Base-by-base conservation (phyloP, 1,140 invertebrate species). In the Hyphantria cunea region DNA sequence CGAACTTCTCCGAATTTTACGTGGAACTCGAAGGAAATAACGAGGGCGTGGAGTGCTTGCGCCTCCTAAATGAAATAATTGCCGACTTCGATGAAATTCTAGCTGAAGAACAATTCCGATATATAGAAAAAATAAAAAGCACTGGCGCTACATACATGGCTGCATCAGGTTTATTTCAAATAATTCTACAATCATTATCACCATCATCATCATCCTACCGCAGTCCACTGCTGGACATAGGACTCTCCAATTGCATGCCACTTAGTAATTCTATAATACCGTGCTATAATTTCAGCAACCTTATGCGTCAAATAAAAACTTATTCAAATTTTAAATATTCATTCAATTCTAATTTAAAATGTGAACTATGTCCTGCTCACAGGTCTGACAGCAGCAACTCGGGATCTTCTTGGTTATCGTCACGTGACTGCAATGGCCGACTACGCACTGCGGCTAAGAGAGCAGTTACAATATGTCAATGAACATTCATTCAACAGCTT, bases 401-500 rank as follows among this genome's bases (percentile, higher is more conserved):
- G 96, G 66, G 96, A 97, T 89, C 93, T 95, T 80, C 93, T 93
- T 44, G 94, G 94, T 68, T 96, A 93, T 81, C 93, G 92, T 0
- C 97, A 97, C 89, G 95, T 97, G 41, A 96, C 95, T 0, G 95
- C 96, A 0, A 97, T 97, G 95, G 97, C 97, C 0, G 97, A 98
- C 80, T 99, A 97, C 83, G 96, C 97, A 0, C 92, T 99, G 13
- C 93, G 96, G 48, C 93, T 99, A 47, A 93, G 94, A 49, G 94
- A 97, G 66, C 97, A 98, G 89, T 92, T 99, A 67, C 93, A 95
- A 64, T 95, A 96, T 86, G 96, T 99, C 66, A 99, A 99, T 89
- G 95, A 97, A 87, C 97, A 99, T 91, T 98, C 98, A 3, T 99
- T 99, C 91, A 99, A 99, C 91, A 98, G 97, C 91, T 99, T 99